A percentile compares a stretch with the other conserved stretches of the same genome.
phyloP scores from a whole-genome alignment of 2,113 vertebrate genomes.

The Alligator mississippiensis region DNA sequence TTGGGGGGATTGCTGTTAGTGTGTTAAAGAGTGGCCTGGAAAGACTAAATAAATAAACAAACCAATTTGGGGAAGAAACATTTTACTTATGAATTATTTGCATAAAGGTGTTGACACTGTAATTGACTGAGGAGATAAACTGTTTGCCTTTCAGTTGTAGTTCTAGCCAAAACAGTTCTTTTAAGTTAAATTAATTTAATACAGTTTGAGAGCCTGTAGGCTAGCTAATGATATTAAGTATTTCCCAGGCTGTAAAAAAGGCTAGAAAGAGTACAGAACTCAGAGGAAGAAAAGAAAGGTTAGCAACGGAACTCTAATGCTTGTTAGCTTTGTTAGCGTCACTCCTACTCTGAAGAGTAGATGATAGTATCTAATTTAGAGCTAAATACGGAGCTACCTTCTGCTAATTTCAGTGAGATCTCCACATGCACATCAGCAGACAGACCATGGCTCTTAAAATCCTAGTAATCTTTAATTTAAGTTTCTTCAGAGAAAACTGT shows the following conservation, averaged over 20 bases:
- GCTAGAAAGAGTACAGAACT: not conserved
- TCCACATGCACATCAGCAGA: conserved; percentile 15
- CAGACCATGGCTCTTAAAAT: conserved; percentile 60
- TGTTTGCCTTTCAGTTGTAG: not conserved
- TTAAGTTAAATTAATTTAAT: not conserved
- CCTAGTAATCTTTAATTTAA: conserved; percentile 57
- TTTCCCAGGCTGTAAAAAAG: not conserved
- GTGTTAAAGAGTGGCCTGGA: not conserved
- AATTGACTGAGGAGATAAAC: not conserved
- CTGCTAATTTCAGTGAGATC: conserved; percentile 51
- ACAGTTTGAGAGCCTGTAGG: not conserved
- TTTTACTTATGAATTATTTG: not conserved
- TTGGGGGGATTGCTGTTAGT: not conserved
- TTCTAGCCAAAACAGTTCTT: not conserved
- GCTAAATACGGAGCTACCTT: not conserved
- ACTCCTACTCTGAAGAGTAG: conserved; percentile 21
- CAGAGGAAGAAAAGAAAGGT: not conserved
- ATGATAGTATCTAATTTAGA: conserved; percentile 33
- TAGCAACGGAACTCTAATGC: not conserved
- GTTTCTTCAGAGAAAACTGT: conserved; percentile 47
- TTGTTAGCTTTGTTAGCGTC: not conserved
- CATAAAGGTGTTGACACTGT: not conserved
- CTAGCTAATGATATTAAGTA: not conserved
- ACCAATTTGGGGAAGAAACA: not conserved
- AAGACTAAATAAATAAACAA: not conserved